Conservation (phyloP, 2,888 invertebrate species). For the Xylophagus ater region DNA sequence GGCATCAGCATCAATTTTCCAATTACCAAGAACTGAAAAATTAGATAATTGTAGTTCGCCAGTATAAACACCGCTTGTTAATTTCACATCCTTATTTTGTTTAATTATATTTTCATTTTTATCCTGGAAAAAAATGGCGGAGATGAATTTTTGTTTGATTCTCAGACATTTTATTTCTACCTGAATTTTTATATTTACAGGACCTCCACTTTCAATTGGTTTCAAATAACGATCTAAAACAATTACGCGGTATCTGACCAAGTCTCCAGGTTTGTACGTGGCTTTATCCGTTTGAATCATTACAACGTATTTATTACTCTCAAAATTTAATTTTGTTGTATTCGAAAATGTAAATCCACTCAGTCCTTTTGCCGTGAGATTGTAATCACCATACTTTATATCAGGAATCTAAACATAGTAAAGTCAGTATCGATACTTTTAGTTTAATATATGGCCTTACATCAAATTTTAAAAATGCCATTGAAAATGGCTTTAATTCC, state of each 20-base stretch:
- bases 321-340: slow-evolving; percentile 58
- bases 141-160: no score
- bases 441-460: slow-evolving; percentile 44
- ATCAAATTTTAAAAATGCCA: slow-evolving; percentile 61
- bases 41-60: slow-evolving; percentile 66
- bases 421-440: not conserved
- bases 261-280: slow-evolving; percentile 77
- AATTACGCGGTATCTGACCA: slow-evolving; percentile 61
- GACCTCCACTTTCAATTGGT: slow-evolving; percentile 41
- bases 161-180: slow-evolving; percentile 15
- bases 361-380: slow-evolving; percentile 48
- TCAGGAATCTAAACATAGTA: slow-evolving; percentile 3
- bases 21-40: slow-evolving; percentile 75
- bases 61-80: slow-evolving; percentile 63
- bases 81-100: slow-evolving; percentile 58
- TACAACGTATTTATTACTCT: slow-evolving; percentile 67
- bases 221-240: slow-evolving; percentile 61
- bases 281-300: slow-evolving; percentile 88
- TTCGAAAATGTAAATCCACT: slow-evolving; percentile 63
- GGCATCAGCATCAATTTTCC: slow-evolving; percentile 64
- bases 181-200: slow-evolving; percentile 25
- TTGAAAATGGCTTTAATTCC: slow-evolving; percentile 60
- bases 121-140: slow-evolving; percentile 42
- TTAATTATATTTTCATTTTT: slow-evolving; percentile 68
- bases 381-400: slow-evolving; percentile 3